A percentile compares a stretch with the other conserved stretches of the same genome.
Conservation (phyloP, 2,113 vertebrate genomes). For the Okapia johnstoni region DNA sequence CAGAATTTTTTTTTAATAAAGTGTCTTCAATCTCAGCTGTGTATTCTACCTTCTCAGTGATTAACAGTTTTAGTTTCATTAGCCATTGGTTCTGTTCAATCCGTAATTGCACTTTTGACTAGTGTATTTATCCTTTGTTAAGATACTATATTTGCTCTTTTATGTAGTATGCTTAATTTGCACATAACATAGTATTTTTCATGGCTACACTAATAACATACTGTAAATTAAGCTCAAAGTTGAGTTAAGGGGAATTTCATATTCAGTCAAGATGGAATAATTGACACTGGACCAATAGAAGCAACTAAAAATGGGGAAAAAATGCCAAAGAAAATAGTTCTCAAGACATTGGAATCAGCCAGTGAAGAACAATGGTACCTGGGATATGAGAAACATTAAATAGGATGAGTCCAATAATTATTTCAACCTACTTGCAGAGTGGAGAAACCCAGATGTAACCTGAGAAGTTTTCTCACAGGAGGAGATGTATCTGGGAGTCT, state of each 20-base stretch:
- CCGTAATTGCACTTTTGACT: background rate
- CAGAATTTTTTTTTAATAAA: background rate
- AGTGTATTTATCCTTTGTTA: background rate
- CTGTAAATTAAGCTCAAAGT: background rate
- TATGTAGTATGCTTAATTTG: background rate
- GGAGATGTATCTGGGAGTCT: background rate
- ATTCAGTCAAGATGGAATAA: background rate
- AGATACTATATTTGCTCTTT: background rate
- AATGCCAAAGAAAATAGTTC: background rate
- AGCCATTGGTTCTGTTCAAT: background rate
- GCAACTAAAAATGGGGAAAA: background rate
- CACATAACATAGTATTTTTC: background rate
- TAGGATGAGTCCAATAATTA: background rate
- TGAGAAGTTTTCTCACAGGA: background rate
- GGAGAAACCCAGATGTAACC: background rate
- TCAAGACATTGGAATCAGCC: background rate
- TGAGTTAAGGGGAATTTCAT: background rate
- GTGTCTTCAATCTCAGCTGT: background rate
- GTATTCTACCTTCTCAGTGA: background rate
- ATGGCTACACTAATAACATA: background rate
- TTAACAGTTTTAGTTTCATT: background rate
- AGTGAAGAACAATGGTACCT: background rate
- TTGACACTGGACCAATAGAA: background rate
- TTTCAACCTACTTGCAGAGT: background rate
- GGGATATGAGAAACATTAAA: background rate